Base-by-base conservation (phyloP, 2,888 invertebrate genomes). In the Drosophila yooni region DNA sequence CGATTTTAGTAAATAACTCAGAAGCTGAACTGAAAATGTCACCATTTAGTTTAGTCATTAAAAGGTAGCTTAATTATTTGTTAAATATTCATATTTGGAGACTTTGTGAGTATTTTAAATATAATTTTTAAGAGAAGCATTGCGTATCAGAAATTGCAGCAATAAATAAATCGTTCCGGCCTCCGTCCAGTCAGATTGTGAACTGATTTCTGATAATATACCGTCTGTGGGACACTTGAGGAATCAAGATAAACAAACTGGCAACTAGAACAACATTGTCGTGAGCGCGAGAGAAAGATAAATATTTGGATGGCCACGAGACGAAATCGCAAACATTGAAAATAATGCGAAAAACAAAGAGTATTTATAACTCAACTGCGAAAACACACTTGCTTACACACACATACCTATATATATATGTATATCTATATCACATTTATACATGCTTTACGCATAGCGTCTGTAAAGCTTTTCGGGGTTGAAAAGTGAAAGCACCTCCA, bases 401-500 rank as follows among this genome's bases (percentile, higher is more conserved):
- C 13, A 36, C 33, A 36, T 33, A 34, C 8, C 21, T 13, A 13
- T 7, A n/a, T 10, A 50, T n/a, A 43, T 8, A 27, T 10, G 3
- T 11, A 34, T 34, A 34, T 13, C 25, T 8, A 56, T 18, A 5
- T n/a, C 11, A 21, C 38, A 33, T 4, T 46, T 5, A 46, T n/a
- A 56, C 25, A 43, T 53, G 29, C 8, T n/a, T 50, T 61, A 46
- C 38, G 31, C 63, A 54, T 27, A 27, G 25, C n/a, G 46, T 21
- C 53, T 36, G 54, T 34, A n/a, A 58, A 72, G 76, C 74, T 72
- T 71, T 78, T 63, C 34, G 78, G 58, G 65, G 56, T 70, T 75
- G 75, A 53, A 83, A 83, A 84, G 84, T 84, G 84, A 82, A 82
- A 87, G 76, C 82, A 60, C 65, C 51, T 40, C 27, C 38, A 54